Percentiles rank a stretch among this genome's conserved stretches.
Evolutionary conservation across 2,797 vertebrate genomes (phyloP).

Genomic region (Scarus forsteni): DNA sequence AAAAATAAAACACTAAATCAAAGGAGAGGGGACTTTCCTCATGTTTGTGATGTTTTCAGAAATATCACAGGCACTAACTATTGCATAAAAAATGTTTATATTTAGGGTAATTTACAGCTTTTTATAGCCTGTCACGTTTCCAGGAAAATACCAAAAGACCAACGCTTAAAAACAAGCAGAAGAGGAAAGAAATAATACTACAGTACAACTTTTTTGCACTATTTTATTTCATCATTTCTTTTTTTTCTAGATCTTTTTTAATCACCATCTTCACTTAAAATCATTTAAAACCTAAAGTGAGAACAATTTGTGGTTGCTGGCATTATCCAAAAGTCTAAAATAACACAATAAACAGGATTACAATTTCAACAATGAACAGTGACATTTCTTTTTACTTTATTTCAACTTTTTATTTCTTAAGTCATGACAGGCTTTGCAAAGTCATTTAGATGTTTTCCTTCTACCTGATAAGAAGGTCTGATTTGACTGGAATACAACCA

Average conservation of each 20-base stretch:
- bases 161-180: neutral
- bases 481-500: conserved; percentile 16
- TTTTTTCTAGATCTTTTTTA: neutral
- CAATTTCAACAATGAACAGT: neutral
- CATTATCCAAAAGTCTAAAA: neutral
- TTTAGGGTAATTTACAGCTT: too few relatives aligned
- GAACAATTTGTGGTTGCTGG: conserved; percentile 3
- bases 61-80: too few relatives aligned
- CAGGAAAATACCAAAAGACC: neutral
- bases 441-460: conserved; percentile 3
- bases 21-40: too few relatives aligned
- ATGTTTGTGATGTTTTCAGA: too few relatives aligned
- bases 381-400: too few relatives aligned
- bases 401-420: neutral
- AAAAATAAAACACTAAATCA: too few relatives aligned
- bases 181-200: conserved; percentile 9
- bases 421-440: neutral
- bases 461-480: conserved; percentile 12
- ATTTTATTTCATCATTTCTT: conserved; percentile 11
- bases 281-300: conserved; percentile 9
- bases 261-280: neutral
- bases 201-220: conserved; percentile 19
- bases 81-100: too few relatives aligned
- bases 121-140: too few relatives aligned
- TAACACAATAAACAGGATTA: conserved; percentile 13